Base-by-base conservation (phyloP, 2,797 vertebrate species). In the Lerista edwardsae region DNA sequence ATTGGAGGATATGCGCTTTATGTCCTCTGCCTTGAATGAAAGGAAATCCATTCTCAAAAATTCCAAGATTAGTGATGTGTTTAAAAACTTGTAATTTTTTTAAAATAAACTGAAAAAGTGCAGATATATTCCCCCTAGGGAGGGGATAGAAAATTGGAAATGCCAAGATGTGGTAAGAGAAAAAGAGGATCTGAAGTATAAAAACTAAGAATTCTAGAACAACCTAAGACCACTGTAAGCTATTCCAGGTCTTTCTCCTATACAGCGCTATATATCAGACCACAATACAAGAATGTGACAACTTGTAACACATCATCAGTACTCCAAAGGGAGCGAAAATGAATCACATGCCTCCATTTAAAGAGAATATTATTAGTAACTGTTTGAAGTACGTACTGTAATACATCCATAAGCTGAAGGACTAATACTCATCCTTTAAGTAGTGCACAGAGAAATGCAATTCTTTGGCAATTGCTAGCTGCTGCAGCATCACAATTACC, bases 141-240 rank as follows among this genome's bases (percentile, higher is more conserved):
- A 80, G 73, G 39, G 6, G 61, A 21, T 0, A 31, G 51, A 80
- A 59, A 89, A 90, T 91, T 79, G 68, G 86, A 84, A 88, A 87
- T 82, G 84, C 62, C 85, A 77, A 90, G 86, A 75, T 4, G 19
- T 78, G 84, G 44, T 57, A 84, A 76, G 39, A 90, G 83, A 85
- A 91, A 90, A 89, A 85, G 55, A 82, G 88, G 90, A 90, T n/a
- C 47, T 76, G 36, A 90, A 31, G 1, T 91, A 93, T 84, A 34
- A 90, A 79, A 79, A 82, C 1, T 51, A 71, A 67, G 4, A 17
- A 73, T 84, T 91, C 4, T 47, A 86, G 87, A 77, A 83, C 78
- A 82, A 44, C 41, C 88, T 86, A 86, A 80, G 87, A 68, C 71
- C 73, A 86, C 47, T 87, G 79, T 51, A 86, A 86, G 68, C 85